These are phyloP conservation scores for Ptychochromis oligacanthus DNA, from an alignment of 2,113 vertebrate genomes.

Conservation along the genomic window DNA sequence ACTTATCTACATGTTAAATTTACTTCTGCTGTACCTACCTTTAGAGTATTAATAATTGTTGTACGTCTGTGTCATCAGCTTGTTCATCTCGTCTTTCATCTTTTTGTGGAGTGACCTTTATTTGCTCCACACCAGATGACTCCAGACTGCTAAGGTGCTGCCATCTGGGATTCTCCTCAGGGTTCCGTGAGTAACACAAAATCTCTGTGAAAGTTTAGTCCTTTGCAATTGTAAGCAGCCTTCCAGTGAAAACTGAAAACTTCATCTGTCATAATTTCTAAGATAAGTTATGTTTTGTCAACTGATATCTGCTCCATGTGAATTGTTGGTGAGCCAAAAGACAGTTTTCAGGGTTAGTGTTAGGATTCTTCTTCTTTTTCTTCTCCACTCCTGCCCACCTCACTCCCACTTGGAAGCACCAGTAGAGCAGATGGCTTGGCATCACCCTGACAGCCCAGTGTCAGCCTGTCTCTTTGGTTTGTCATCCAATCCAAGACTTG, in stretches of 20 bases:
- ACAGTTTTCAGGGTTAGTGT: constrained; percentile 18
- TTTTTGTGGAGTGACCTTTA: constrained; percentile 47
- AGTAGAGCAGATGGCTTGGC: constrained; percentile 79
- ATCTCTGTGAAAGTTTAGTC: constrained; percentile 19
- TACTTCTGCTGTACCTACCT: background rate
- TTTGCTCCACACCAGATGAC: constrained; percentile 33
- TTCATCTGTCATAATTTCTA: background rate
- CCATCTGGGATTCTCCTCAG: constrained; percentile 63
- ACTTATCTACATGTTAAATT: background rate
- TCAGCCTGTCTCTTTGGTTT: constrained; percentile 67
- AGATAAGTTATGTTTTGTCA: constrained; percentile 8
- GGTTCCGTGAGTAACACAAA: constrained; percentile 46
- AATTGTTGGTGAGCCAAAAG: background rate
- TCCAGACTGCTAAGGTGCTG: constrained; percentile 53
- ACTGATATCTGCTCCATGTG: background rate
- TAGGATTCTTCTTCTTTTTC: constrained; percentile 27
- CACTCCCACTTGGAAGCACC: constrained; percentile 59
- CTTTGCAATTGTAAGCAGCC: background rate
- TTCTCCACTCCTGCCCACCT: constrained; percentile 43
- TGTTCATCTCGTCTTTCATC: background rate
- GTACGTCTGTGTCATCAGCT: background rate
- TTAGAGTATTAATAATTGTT: background rate
- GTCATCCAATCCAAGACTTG: constrained; percentile 66
- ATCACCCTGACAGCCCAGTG: constrained; percentile 71
- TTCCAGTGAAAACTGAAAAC: background rate